These are phyloP conservation scores for Rotaria sp. DNA, from an alignment of 2,888 invertebrate genomes.

Conservation along the genomic window DNA sequence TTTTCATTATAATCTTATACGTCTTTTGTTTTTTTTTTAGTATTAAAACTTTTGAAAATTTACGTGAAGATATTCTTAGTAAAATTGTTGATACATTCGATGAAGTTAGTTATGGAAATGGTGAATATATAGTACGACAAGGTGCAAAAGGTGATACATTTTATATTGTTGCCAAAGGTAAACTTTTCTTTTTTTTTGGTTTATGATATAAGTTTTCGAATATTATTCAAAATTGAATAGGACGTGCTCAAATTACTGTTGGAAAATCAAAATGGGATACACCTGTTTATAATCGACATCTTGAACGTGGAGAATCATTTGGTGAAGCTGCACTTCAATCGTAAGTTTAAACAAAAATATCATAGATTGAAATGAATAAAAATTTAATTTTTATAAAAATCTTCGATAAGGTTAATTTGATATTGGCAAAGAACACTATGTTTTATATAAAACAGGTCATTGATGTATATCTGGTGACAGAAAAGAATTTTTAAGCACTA, in stretches of 20 bases:
- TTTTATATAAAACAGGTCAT: too few species aligned
- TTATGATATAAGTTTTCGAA: neutral
- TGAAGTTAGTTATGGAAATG: conserved; percentile 67
- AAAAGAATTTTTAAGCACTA: too few species aligned
- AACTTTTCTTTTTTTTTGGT: too few species aligned
- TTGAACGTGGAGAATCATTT: conserved; percentile 90
- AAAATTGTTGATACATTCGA: conserved; percentile 78
- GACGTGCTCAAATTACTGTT: conserved; percentile 86
- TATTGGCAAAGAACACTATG: too few species aligned
- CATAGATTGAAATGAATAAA: too few species aligned
- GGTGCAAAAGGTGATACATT: conserved; percentile 92
- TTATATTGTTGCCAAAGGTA: conserved; percentile 80
- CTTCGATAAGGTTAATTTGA: too few species aligned
- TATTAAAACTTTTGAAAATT: conserved; percentile 88
- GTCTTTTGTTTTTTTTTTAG: conserved; percentile 58
- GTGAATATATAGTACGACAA: conserved; percentile 89
- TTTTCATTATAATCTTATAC: neutral
- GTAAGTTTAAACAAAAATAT: neutral
- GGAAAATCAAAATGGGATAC: conserved; percentile 63
- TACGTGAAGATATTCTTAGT: conserved; percentile 84
- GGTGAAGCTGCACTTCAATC: conserved; percentile 78
- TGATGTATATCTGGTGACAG: too few species aligned
- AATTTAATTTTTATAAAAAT: too few species aligned
- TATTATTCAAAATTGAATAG: conserved; percentile 50
- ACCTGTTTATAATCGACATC: conserved; percentile 78